Evolutionary conservation across 2,888 invertebrate genomes (phyloP).

Genomic region (Scrobipalpa costella): DNA sequence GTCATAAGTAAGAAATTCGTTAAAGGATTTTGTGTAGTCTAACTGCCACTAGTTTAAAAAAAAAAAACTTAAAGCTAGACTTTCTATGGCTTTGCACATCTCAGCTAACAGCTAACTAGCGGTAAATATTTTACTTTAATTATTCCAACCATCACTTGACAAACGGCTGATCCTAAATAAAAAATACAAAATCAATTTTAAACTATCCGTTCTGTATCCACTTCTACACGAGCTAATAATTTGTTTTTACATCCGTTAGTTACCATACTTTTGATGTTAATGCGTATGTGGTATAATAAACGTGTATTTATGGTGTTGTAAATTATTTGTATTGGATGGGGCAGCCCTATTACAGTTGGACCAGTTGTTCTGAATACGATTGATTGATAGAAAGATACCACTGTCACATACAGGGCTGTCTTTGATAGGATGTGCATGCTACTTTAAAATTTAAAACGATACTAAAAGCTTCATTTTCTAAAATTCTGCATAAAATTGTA

Average conservation of each 20-base stretch:
- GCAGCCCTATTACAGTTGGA: slow-evolving; percentile 54
- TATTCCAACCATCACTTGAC: slow-evolving; percentile 24
- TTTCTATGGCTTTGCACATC: not conserved
- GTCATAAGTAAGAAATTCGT: too few relatives aligned
- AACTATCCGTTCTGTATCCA: slow-evolving; percentile 40
- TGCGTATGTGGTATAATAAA: slow-evolving; percentile 54
- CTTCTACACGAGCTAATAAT: slow-evolving; percentile 55
- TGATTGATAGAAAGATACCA: slow-evolving; percentile 38
- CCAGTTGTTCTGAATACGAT: slow-evolving; percentile 48
- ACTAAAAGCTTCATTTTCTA: too few relatives aligned
- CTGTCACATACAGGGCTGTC: slow-evolving; percentile 43
- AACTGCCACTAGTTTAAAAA: not conserved
- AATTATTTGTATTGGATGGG: slow-evolving; percentile 56
- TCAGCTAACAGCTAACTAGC: slow-evolving; percentile 35
- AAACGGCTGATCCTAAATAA: slow-evolving; percentile 24
- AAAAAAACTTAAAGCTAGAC: not conserved
- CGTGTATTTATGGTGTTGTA: slow-evolving; percentile 58
- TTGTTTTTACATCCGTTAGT: slow-evolving; percentile 51
- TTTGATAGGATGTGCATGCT: not conserved
- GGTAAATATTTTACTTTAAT: slow-evolving; percentile 38
- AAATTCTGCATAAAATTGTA: too few relatives aligned
- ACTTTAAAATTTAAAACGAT: too few relatives aligned
- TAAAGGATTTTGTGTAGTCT: too few relatives aligned
- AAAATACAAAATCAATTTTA: slow-evolving; percentile 27
- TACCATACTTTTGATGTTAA: slow-evolving; percentile 47